phyloP scores from a whole-genome alignment of 2,797 vertebrate species.

The Amphiprion clarkii region DNA sequence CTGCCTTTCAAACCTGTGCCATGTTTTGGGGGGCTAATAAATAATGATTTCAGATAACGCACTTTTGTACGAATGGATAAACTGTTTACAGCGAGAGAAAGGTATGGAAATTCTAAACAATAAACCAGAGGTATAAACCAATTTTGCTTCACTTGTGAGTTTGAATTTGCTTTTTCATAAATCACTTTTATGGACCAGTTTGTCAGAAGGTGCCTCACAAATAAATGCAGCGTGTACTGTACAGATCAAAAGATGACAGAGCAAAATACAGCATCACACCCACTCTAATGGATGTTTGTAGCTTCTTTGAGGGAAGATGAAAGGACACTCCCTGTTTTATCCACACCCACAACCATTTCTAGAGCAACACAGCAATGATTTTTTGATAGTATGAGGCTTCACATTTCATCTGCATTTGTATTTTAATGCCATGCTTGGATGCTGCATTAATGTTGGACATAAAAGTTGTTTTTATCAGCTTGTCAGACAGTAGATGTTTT shows the following conservation, averaged over 20 bases:
- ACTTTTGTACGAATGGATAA: too few species aligned
- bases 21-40: too few species aligned
- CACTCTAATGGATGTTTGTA: constrained; percentile 39
- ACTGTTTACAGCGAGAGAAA: too few species aligned
- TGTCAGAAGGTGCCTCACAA: constrained; percentile 6
- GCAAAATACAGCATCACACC: constrained; percentile 15
- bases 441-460: not conserved
- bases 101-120: too few species aligned
- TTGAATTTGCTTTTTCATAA: constrained; percentile 19
- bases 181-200: not conserved
- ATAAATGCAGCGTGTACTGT: not conserved
- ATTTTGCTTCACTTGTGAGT: not conserved
- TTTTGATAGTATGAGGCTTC: constrained; percentile 3
- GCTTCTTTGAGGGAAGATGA: constrained; percentile 46
- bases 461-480: not conserved
- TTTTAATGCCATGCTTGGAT: constrained; percentile 8
- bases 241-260: constrained; percentile 10
- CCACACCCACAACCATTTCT: constrained; percentile 3
- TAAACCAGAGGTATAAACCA: too few species aligned
- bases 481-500: constrained; percentile 7
- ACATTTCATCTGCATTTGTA: constrained; percentile 6
- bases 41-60: too few species aligned
- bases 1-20: too few species aligned
- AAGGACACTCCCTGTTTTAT: constrained; percentile 39
- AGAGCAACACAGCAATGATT: not conserved